Conservation (phyloP, 2,797 vertebrate genomes). For the Neosilurus mollespiculum region DNA sequence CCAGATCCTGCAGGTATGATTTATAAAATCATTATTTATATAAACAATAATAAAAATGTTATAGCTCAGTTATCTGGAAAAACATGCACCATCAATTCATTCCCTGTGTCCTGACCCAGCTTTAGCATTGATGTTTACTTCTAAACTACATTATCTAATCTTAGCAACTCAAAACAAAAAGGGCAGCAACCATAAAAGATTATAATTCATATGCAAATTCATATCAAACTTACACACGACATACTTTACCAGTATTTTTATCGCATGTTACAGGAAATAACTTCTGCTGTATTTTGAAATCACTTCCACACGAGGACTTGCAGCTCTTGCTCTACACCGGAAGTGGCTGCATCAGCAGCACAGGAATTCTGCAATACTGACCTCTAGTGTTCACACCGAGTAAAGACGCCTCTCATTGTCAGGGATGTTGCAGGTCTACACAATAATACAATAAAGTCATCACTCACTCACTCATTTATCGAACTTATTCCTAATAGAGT, state of each 20-base stretch:
- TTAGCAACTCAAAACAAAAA: background rate
- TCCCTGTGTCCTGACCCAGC: background rate
- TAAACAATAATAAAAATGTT: too few species aligned
- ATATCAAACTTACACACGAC: too few species aligned
- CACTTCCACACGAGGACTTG: background rate
- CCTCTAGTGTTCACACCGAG: constrained; percentile 6
- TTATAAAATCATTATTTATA: too few species aligned
- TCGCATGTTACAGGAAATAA: background rate
- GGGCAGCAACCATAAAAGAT: background rate
- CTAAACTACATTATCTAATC: background rate
- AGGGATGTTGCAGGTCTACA: background rate
- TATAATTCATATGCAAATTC: background rate
- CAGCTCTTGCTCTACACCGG: background rate
- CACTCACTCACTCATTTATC: too few species aligned
- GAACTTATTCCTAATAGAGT: too few species aligned
- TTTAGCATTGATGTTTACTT: background rate
- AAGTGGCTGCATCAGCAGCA: background rate
- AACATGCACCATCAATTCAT: background rate
- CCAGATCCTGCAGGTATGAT: background rate
- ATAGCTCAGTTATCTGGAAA: too few species aligned
- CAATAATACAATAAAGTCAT: too few species aligned
- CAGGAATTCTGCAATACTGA: background rate
- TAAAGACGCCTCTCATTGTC: background rate
- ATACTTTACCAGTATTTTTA: background rate
- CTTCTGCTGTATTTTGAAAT: background rate